phyloP scores from a whole-genome alignment of 2,113 vertebrate genomes.

The Megatriorchis doriae region DNA sequence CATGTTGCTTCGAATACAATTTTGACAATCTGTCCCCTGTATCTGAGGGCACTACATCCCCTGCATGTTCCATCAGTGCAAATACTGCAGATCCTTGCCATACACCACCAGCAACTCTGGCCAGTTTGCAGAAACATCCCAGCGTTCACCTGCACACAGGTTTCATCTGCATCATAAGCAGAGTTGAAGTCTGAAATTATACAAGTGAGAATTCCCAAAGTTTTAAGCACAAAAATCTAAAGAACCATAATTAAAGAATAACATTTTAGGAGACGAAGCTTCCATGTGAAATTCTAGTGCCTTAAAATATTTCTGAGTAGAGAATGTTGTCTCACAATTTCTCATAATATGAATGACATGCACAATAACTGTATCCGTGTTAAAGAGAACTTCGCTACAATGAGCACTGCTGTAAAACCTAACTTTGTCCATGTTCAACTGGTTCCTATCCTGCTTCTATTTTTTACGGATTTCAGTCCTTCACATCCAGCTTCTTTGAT shows the following conservation, averaged over 20 bases:
- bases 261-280: background rate
- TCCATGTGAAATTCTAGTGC: background rate
- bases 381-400: background rate
- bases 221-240: constrained; percentile 20
- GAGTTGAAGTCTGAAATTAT: constrained; percentile 64
- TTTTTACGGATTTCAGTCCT: constrained; percentile 40
- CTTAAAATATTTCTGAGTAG: background rate
- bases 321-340: background rate
- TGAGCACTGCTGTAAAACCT: constrained; percentile 52
- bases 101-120: background rate
- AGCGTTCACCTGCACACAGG: constrained; percentile 26
- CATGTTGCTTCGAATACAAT: background rate
- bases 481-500: constrained; percentile 34
- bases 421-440: constrained; percentile 37
- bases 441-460: constrained; percentile 22
- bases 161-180: constrained; percentile 44
- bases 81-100: background rate
- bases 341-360: background rate
- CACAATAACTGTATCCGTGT: background rate
- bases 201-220: constrained; percentile 44
- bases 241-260: background rate
- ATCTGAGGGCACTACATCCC: background rate
- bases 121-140: background rate
- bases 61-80: background rate
- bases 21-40: background rate